Conservation (phyloP, 2,797 vertebrate species). For the Sphenopsis melanotis region DNA sequence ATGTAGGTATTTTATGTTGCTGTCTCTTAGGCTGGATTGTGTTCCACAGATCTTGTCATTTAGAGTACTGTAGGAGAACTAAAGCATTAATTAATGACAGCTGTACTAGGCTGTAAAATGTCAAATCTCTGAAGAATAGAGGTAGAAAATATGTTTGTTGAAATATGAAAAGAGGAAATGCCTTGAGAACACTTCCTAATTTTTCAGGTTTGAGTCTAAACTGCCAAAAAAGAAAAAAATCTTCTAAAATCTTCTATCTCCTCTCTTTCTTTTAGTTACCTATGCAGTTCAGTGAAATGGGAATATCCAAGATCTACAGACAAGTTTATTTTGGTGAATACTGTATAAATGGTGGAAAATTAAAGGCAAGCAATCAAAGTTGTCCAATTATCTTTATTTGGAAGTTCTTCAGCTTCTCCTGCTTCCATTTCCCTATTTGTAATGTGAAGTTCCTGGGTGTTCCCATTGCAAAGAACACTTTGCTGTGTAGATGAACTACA, state of each 20-base stretch:
- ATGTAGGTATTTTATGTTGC: neutral
- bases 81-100: neutral
- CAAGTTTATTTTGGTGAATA: neutral
- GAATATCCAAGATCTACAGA: neutral
- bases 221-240: neutral
- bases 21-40: neutral
- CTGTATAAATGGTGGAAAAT: neutral
- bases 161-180: neutral
- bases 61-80: neutral
- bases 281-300: neutral
- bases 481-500: neutral
- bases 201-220: neutral
- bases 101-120: neutral
- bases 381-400: neutral
- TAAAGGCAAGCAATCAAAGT: neutral
- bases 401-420: neutral
- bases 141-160: neutral
- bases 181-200: neutral
- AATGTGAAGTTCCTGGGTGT: neutral
- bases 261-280: neutral
- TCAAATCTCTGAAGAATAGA: neutral
- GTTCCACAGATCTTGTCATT: neutral
- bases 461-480: neutral
- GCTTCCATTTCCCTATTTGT: neutral
- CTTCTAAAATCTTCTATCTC: neutral